Evolutionary conservation across 2,113 vertebrate species (phyloP), one percentile per base, ranked within the genome.

Genomic region (Panthera leo): DNA sequence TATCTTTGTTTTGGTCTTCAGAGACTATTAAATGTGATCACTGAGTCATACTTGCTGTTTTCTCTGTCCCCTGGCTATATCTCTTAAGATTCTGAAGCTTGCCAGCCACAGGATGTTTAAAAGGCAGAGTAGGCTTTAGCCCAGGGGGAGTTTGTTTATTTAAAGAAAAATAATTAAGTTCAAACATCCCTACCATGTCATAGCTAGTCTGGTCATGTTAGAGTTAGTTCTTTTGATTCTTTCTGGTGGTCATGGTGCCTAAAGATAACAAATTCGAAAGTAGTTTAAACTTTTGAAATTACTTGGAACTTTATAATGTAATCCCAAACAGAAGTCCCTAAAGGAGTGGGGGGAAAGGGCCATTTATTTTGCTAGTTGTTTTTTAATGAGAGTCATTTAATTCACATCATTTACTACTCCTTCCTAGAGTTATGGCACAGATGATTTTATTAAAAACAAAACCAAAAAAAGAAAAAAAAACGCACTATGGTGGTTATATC

Each of bases 1-100:
- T 96, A 88, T 96, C 91, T 96, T 97, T 93, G 93, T 96, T 97
- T 96, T 82, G 71, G 82, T 97, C 91, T 97, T 98, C 65, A 78
- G 88, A 78, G 68, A 87, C 87, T 96, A 68, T 95, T 93, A 93
- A 95, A 89, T 86, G 80, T 92, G 85, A 94, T 95, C 85, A 92
- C 70, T 97, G 93, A 97, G 93, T 97, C 93, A 94, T 82, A 78
- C 76, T 95, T 82, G 85, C 70, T 87, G 80, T 94, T 97, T 97
- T 95, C 85, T 97, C 85, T 96, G 65, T 97, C 93, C 48, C 55
- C 76, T 96, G 88, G 88, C 86, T 95, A 27, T 95, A 63, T 97
- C 75, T 94, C 63, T 96, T 80, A 95, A 95, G 93, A 96, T 42
- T 42, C 76, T 78, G 42, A 96, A 94, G 95, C 75, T 95, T 98